Evolutionary conservation across 1,140 invertebrate genomes (phyloP), one percentile per base, ranked within the genome.

Genomic region (Lordiphosa clarofinis): DNA sequence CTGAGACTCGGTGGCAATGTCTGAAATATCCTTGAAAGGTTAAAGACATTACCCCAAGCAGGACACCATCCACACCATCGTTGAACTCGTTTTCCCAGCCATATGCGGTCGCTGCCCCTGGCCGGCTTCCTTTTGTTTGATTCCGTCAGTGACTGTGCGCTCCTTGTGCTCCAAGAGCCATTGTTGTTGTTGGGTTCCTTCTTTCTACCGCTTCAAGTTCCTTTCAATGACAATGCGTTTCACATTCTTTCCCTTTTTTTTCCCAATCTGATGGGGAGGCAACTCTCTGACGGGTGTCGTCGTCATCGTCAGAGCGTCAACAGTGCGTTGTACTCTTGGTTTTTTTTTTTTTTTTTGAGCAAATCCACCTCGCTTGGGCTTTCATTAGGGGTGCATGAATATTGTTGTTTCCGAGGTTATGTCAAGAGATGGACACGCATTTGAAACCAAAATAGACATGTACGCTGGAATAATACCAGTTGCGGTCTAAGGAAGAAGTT

Each of bases 21-120:
- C 66, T 68, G 60, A 60, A 76, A 86, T 75, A 86, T 86, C 81
- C 81, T 86, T 86, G 81, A 86, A 86, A 86, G 81, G 81, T 86
- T 86, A 86, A 86, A 86, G 81, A 86, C 81, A 82, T 68, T 82
- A 58, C 57, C 57, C 67, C 70, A 74, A 58, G 70, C 79, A 86
- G 73, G 79, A 79, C 74, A 64, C 54, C 43, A 54, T 50, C 40
- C 24, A 35, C 36, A 19, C 52, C 12, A 55, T 49, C 24, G 76
- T 58, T 82, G 71, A 81, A 81, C 76, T 81, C 76, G 75, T 75
- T 82, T 68, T 43, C 55, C 57, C 56, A 71, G 73, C 73, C 73
- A 28, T 28, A 67, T 76, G 78, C 76, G 76, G 76, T 84, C 76
- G 76, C 76, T 82, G 76, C 76, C 76, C 76, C 76, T 81, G 78